Conservation (phyloP, 2,888 invertebrate genomes). For the Sabatieria punctata region DNA sequence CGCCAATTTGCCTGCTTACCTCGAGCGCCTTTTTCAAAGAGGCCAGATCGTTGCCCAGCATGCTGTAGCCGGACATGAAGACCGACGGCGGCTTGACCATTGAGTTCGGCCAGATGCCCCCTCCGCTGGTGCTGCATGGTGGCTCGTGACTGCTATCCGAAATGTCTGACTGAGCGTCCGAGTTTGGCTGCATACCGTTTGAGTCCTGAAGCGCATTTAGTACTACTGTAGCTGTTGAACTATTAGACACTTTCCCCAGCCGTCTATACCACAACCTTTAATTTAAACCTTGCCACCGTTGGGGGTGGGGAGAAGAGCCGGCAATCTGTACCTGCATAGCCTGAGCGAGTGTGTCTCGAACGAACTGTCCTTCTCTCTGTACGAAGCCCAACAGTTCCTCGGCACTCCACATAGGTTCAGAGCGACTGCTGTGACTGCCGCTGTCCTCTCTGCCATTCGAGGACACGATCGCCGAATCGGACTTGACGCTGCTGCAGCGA, state of each 20-base stretch:
- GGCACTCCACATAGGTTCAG: constrained; percentile 13
- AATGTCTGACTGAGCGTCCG: no score
- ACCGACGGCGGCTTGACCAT: constrained; percentile 2
- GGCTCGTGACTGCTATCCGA: neutral
- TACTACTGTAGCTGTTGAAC: no score
- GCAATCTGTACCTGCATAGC: neutral
- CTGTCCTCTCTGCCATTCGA: constrained; percentile 10
- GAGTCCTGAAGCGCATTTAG: no score
- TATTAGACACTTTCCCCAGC: no score
- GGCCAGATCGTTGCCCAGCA: constrained; percentile 19
- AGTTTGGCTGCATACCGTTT: no score
- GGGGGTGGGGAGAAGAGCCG: no score
- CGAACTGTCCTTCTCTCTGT: constrained; percentile 13
- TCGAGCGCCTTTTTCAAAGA: constrained; percentile 20
- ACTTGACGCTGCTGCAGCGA: neutral
- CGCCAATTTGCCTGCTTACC: constrained; percentile 9
- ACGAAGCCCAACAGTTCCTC: constrained; percentile 17
- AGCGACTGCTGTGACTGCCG: constrained; percentile 8
- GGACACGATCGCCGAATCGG: neutral
- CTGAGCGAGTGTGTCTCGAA: constrained; percentile 14
- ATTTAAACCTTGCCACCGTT: no score
- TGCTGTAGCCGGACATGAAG: constrained; percentile 18
- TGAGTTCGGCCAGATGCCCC: neutral
- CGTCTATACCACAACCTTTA: no score
- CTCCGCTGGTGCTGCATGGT: neutral